Evolutionary conservation across 2,888 invertebrate genomes (phyloP).

Genomic region (Metopia argyrocephala): DNA sequence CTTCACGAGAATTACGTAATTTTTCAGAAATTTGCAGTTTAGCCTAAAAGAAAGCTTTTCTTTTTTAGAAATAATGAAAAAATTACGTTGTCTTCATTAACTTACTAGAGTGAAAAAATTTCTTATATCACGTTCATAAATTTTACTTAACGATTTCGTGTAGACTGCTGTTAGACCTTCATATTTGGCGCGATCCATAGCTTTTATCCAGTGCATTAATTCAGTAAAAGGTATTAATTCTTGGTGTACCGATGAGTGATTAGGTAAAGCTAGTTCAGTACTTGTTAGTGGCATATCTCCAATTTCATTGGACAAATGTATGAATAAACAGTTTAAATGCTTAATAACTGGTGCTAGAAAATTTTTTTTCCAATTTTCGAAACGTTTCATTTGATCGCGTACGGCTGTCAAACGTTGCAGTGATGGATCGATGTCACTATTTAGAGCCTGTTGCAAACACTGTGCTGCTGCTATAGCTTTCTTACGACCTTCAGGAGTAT

Average conservation of each 20-base stretch:
- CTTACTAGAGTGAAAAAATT: constrained; percentile 74
- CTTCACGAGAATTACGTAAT: constrained; percentile 77
- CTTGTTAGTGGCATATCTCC: constrained; percentile 80
- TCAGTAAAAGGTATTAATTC: constrained; percentile 93
- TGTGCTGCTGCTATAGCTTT: constrained; percentile 85
- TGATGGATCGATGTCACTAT: constrained; percentile 83
- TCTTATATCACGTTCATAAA: constrained; percentile 91
- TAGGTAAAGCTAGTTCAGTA: constrained; percentile 84
- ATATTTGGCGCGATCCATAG: constrained; percentile 91
- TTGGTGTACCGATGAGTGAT: constrained; percentile 88
- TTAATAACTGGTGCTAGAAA: constrained; percentile 91
- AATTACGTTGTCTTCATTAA: background rate
- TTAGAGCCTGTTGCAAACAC: constrained; percentile 87
- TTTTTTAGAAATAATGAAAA: background rate
- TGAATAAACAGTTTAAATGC: constrained; percentile 95
- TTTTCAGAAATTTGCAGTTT: constrained; percentile 75
- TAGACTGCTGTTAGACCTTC: constrained; percentile 90
- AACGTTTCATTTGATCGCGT: constrained; percentile 88
- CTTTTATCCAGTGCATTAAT: constrained; percentile 94
- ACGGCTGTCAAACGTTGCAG: constrained; percentile 85
- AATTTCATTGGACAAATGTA: constrained; percentile 91
- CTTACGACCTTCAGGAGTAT: constrained; percentile 81
- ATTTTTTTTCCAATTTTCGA: constrained; percentile 87
- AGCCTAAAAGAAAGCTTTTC: constrained; percentile 68
- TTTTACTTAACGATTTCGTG: constrained; percentile 88